A percentile compares a stretch with the other conserved stretches of the same genome.
Evolutionary conservation across 2,113 vertebrate species (phyloP).

Genomic region (Phalacrocorax aristotelis): DNA sequence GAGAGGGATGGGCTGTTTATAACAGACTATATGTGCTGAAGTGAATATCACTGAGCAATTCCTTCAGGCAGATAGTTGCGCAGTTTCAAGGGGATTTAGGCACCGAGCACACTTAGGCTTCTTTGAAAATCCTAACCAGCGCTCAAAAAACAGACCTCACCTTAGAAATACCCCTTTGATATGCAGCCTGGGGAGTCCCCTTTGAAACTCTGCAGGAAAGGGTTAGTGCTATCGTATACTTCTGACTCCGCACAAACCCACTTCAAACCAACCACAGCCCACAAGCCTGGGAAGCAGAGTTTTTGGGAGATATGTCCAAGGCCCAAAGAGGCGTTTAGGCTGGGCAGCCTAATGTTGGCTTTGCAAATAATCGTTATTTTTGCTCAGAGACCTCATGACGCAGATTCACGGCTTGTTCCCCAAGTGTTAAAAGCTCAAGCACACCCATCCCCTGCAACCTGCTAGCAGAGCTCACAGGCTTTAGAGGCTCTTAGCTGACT

Average conservation of each 20-base stretch:
- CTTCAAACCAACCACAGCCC: slow-evolving; percentile 52
- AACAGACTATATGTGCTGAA: background rate
- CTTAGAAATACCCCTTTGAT: slow-evolving; percentile 50
- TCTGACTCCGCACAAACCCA: slow-evolving; percentile 51
- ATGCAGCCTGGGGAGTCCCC: slow-evolving; percentile 51
- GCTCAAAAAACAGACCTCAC: background rate
- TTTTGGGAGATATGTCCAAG: background rate
- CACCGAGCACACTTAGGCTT: background rate
- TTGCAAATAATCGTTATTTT: slow-evolving; percentile 39
- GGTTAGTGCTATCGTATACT: slow-evolving; percentile 12
- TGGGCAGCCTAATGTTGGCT: background rate
- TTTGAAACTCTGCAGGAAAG: slow-evolving; percentile 55
- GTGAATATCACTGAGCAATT: background rate
- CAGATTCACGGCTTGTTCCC: slow-evolving; percentile 2
- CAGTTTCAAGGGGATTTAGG: background rate
- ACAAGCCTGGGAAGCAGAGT: background rate
- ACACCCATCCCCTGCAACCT: slow-evolving; percentile 36
- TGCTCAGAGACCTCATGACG: slow-evolving; percentile 8
- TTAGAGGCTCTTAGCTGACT: slow-evolving; percentile 15
- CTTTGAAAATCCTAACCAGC: slow-evolving; percentile 10
- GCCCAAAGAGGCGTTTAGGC: slow-evolving; percentile 6
- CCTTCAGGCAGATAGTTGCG: background rate
- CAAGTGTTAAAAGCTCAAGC: background rate
- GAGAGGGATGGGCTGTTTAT: background rate
- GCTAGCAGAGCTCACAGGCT: slow-evolving; percentile 4